Evolutionary conservation across 2,113 vertebrate genomes (phyloP), one percentile per base, ranked within the genome.

Genomic region (Prionailurus bengalensis): DNA sequence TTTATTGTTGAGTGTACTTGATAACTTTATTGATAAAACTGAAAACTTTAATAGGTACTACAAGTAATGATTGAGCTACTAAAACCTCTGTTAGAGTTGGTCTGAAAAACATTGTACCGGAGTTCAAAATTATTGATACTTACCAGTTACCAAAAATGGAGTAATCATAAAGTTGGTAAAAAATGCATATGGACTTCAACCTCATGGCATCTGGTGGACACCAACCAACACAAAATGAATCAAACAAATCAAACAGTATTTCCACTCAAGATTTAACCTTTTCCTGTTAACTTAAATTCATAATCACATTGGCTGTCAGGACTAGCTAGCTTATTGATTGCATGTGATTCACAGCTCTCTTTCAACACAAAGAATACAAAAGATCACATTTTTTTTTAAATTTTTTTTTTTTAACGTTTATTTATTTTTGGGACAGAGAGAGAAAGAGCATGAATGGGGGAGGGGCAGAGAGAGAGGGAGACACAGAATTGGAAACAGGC

Each of bases 21-120:
- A 93, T 90, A 91, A 95, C n/a, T 93, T 98, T 90, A 74, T 94
- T 97, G 92, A 96, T 39, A 84, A 79, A 87, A 91, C 76, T 96
- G 48, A 53, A 97, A 96, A 91, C 27, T 39, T 83, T 95, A 94
- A 93, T 98, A 85, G 55, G 8, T 23, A 84, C 91, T 88, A 90
- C 74, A 94, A 91, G 25, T 45, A 81, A 81, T 81, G 55, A 4
- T 65, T 12, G 31, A 76, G 15, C 39, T 66, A 96, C 89, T 94
- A 91, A 96, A 76, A 94, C 65, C 36, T 80, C 48, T 73, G 14
- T 93, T 96, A 83, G 58, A 89, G 94, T 96, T 94, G 79, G 58
- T 78, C 42, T 96, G 92, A 82, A 97, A 92, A 55, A 5, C 55
- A 65, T 74, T 76, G 5, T 76, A 58, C 76, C 66, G 7, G 31